phyloP scores from a whole-genome alignment of 1,140 invertebrate genomes.

The Manduca sexta region DNA sequence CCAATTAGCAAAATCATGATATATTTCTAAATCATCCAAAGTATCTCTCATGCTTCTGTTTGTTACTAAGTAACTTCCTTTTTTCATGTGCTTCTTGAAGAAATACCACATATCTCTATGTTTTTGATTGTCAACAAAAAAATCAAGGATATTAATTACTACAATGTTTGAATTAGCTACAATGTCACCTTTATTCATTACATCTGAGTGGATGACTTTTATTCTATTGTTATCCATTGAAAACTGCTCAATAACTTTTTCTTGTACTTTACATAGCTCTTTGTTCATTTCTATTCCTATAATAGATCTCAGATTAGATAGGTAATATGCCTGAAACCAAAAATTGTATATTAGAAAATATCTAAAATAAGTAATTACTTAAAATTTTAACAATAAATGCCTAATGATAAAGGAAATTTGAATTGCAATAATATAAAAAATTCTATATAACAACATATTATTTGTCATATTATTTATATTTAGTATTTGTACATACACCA shows the following conservation, averaged over 20 bases:
- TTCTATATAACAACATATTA: background rate
- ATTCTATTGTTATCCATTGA: slow-evolving; percentile 73
- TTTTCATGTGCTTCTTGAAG: slow-evolving; percentile 73
- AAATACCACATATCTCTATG: slow-evolving; percentile 77
- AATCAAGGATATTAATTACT: slow-evolving; percentile 80
- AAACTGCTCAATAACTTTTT: slow-evolving; percentile 75
- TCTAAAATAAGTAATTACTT: too few species aligned
- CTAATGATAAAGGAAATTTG: background rate
- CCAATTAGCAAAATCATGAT: slow-evolving; percentile 71
- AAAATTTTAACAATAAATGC: too few species aligned
- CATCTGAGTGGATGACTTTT: slow-evolving; percentile 74
- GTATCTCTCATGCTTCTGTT: slow-evolving; percentile 74
- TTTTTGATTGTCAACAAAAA: slow-evolving; percentile 74
- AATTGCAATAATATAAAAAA: background rate
- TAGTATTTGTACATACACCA: slow-evolving; percentile 67
- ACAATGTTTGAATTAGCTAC: slow-evolving; percentile 75
- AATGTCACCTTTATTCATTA: slow-evolving; percentile 73
- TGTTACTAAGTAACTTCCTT: slow-evolving; percentile 74
- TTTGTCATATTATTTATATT: slow-evolving; percentile 7
- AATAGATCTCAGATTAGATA: slow-evolving; percentile 75
- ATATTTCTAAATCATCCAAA: slow-evolving; percentile 69
- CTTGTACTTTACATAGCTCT: slow-evolving; percentile 78
- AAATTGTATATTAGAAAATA: slow-evolving; percentile 4
- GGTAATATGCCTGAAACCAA: slow-evolving; percentile 77
- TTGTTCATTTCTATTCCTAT: slow-evolving; percentile 83